phyloP scores from a whole-genome alignment of 1,140 invertebrate species.

The Drosophila nigrodunni region DNA sequence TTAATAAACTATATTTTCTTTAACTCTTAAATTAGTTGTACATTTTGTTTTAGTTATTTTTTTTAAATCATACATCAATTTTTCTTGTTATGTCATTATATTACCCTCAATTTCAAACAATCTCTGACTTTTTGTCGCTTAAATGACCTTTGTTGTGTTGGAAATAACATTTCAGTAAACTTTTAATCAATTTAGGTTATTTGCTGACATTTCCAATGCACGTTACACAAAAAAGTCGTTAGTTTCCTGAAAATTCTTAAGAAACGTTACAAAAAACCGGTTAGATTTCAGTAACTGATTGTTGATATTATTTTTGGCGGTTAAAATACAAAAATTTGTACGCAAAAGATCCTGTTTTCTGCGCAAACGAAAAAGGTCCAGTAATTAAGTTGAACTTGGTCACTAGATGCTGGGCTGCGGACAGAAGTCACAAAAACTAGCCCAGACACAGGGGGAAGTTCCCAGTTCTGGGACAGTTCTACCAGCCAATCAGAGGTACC shows the following conservation, averaged over 20 bases:
- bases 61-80: not conserved
- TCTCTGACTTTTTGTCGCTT: not conserved
- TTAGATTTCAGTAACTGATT: constrained; percentile 22
- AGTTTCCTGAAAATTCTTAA: not conserved
- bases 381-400: constrained; percentile 64
- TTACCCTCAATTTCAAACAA: too few species aligned
- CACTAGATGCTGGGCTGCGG: constrained; percentile 53
- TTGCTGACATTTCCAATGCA: constrained; percentile 11
- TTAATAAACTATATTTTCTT: too few species aligned
- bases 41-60: not conserved
- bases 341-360: constrained; percentile 60
- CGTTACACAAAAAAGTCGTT: constrained; percentile 12
- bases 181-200: constrained; percentile 12
- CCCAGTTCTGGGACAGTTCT: constrained; percentile 31
- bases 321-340: constrained; percentile 30
- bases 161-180: not conserved
- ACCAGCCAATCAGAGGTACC: constrained; percentile 43
- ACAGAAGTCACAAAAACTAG: constrained; percentile 63
- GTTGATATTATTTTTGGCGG: constrained; percentile 50
- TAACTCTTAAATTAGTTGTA: too few species aligned
- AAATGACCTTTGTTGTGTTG: constrained; percentile 15
- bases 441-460: constrained; percentile 21
- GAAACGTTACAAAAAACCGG: constrained; percentile 54
- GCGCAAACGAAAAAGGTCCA: constrained; percentile 25
- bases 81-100: not conserved